Evolutionary conservation across 2,113 vertebrate species (phyloP), one percentile per base, ranked within the genome.

Genomic region (Leptodactylus fuscus): DNA sequence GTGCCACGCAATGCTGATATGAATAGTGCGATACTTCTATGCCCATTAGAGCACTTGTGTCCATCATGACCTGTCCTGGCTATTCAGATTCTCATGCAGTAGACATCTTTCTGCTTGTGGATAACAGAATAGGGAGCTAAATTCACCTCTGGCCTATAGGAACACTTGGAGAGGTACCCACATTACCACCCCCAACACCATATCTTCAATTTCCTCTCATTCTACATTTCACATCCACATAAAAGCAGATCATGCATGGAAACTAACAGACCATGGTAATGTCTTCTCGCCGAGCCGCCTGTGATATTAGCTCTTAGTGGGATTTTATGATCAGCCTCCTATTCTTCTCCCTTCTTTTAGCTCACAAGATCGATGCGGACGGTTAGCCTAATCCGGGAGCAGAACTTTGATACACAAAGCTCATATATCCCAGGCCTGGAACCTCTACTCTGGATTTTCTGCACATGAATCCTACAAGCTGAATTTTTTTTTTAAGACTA

Each of bases 341-440:
- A 20, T 75, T 62, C 88, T 87, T 41, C 87, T 79, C 0, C 0
- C 1, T 44, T 51, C 36, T 80, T 85, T 24, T 90, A 99, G 98
- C 98, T 91, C 98, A 99, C 95, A 97, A 97, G 92, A 97, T 99
- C 13, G 97, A 99, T n/a, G 90, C 95, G 0, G 97, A 99, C 36
- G 96, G 96, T 90, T 99, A 98, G 91, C 88, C n/a, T 16, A 12
- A 8, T 29, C 44, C n/a, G 20, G 4, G 69, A 60, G 5, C 62
- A 0, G 7, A 0, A 0, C 16, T 22, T 13, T 3, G 2, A 0
- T 4, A 2, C 49, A 0, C 13, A 67, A 41, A 2, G 60, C 88
- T 87, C 12, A 73, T 85, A 41, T 87, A 20, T 10, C 3, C 1
- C 88, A 87, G 81, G 85, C 85, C 24, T 24, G 87, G 27, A 78